Base-by-base conservation (phyloP, 2,888 invertebrate genomes). In the Acleris literana region DNA sequence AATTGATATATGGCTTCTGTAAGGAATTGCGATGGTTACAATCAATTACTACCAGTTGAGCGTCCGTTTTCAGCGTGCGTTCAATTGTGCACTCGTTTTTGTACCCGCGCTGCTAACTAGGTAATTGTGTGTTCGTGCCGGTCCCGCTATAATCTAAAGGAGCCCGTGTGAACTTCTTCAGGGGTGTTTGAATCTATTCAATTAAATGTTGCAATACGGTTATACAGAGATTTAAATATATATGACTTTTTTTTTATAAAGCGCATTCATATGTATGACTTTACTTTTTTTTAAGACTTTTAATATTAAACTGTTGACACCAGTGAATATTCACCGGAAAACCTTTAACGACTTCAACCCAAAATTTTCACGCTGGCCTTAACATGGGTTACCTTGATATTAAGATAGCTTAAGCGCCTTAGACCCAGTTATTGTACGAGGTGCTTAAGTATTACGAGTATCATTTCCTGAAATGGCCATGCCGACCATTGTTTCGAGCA, bases 41-140 rank as follows among this genome's bases (percentile, higher is more conserved):
- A 85, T 86, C 90, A 90, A 92, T 91, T 91, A 89, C 86, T 80
- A 75, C 86, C 88, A 78, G 85, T 91, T 90, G 88, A 88, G 82
- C 83, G 81, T 80, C 80, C 80, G 74, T 79, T 33, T 33, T 33
- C 33, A 33, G 33, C 33, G 9, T 33, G 33, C 71, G 83, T 84
- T 83, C 90, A 92, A 91, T 90, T 91, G 89, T 81, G 75, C 72
- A 78, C 80, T 84, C 80, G 81, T 82, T 86, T 83, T 82, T 79
- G 82, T 83, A 78, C 71, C 72, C 78, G 74, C 74, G 74, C 70
- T 69, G 70, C 73, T 74, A 81, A 81, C 75, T 75, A 71, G 75
- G 72, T 79, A 77, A 76, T 76, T 71, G 72, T 75, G 72, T 69
- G 71, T 72, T 70, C 70, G 56, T 54, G 54, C 22, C 63, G 54